Base-by-base conservation (phyloP, 2,113 vertebrate genomes). In the Gyps fulvus region DNA sequence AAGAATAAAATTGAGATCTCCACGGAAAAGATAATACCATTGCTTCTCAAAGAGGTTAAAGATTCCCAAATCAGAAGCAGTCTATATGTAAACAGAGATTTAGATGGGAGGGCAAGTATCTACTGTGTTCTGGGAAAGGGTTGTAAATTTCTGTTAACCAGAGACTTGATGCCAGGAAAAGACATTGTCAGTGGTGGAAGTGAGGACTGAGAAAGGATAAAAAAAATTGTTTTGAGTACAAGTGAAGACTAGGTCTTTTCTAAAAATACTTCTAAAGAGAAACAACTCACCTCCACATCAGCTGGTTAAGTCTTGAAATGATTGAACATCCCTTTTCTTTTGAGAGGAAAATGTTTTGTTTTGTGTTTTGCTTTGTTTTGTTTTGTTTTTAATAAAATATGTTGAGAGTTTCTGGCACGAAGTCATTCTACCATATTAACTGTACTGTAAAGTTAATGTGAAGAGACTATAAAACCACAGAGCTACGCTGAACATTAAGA, bases 401-500 rank as follows among this genome's bases (percentile, higher is more conserved):
- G 42, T 78, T 74, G 93, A 96, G 93, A 93, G 94, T 87, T 92
- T 93, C 92, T 97, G 97, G 80, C 94, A 95, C 13, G 16, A 85
- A 49, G 89, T 97, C 95, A 97, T 98, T 97, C 81, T 67, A 85
- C 52, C 59, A 4, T 69, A 95, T 97, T 96, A 97, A 59, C 73
- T 91, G 83, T 82, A 89, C 47, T 2, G 38, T 97, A 94, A 94
- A 93, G 84, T 77, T 97, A 98, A 98, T 92, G 25, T 58, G 78
- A 95, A 96, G 94, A 95, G 96, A 97, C 94, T 83, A 57, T 45
- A 82, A 87, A 93, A 49, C 54, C 66, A 76, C 22, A 79, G 83
- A 92, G 86, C 52, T 65, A n/a, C 17, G 62, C 11, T 88, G 84
- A 87, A 93, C 57, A 79, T 84, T 93, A 87, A 66, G 72, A 67